Base-by-base conservation (phyloP, 2,888 invertebrate species). In the Notodonta dromedarius region DNA sequence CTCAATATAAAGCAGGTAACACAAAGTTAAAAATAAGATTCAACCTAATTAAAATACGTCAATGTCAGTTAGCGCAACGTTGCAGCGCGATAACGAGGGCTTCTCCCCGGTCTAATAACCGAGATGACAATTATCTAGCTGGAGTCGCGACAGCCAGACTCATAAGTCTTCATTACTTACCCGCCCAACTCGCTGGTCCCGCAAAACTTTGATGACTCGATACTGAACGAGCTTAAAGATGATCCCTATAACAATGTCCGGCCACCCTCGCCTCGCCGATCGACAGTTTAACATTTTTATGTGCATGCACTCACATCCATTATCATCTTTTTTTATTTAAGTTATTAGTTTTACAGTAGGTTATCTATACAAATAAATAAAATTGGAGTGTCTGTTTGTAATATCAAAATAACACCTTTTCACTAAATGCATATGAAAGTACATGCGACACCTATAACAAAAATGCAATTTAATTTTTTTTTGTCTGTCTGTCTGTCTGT, bases 151-250 rank as follows among this genome's bases (percentile, higher is more conserved):
- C 86, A 79, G 79, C 76, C 80, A 86, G 88, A 85, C 87, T 83
- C 93, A 93, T 93, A 93, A 93, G 86, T 93, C 93, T 92, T 92
- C 93, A 93, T 93, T 93, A 93, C 82, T 93, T 93, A 93, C 82
- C 76, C 73, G 59, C 55, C 76, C 65, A 78, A 84, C 74, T 83
- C 77, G 78, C 82, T 78, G 74, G 71, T 79, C 78, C 65, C 71
- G 79, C 79, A 66, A 85, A 92, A 90, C 82, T 91, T 91, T 80
- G 80, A 80, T 77, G 80, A 82, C 77, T 72, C 77, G 63, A 63
- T 70, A 74, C 60, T 56, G 60, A 68, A 76, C 71, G 65, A 75
- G 86, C 83, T 86, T 84, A 80, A 62, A 74, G 78, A 79, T 82
- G 79, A 86, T 77, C 82, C 78, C 66, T 67, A 62, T 62, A 57